Percentiles rank a stretch among this genome's conserved stretches.
Evolutionary conservation across 2,888 invertebrate species (phyloP).

Genomic region (Tuta absoluta): DNA sequence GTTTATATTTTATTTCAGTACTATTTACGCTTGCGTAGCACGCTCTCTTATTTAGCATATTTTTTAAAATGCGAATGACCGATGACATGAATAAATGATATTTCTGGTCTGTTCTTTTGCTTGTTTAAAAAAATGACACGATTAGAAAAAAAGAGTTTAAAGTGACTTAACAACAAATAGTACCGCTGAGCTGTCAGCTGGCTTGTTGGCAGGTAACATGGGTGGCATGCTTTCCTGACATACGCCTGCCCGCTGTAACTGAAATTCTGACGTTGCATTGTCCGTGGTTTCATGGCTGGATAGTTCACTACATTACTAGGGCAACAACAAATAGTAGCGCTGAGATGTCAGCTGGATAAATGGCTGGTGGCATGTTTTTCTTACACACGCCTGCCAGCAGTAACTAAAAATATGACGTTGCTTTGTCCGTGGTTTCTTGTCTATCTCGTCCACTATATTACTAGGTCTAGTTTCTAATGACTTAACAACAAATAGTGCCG

Average conservation of each 20-base stretch:
- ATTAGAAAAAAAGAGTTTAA: too few relatives aligned
- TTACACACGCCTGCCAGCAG: neutral
- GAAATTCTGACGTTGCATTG: neutral
- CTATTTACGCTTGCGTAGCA: too few relatives aligned
- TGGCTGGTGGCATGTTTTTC: slow-evolving; percentile 5
- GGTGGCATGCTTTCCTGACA: slow-evolving; percentile 11
- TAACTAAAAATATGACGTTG: neutral
- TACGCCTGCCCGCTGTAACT: neutral
- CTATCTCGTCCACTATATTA: too few relatives aligned
- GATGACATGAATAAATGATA: too few relatives aligned
- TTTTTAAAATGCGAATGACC: too few relatives aligned
- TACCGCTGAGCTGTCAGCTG: neutral
- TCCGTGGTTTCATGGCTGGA: neutral
- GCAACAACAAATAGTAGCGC: neutral
- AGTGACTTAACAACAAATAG: neutral
- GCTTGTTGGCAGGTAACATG: neutral
- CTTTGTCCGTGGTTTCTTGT: neutral
- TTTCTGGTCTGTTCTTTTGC: too few relatives aligned
- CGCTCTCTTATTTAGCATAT: too few relatives aligned
- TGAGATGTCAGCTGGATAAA: neutral
- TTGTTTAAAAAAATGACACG: too few relatives aligned
- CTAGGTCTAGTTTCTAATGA: neutral
- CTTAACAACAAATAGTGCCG: neutral
- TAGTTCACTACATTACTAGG: too few relatives aligned
- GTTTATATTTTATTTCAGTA: too few relatives aligned